phyloP scores from a whole-genome alignment of 2,113 vertebrate species.

The Onychostruthus taczanowskii region DNA sequence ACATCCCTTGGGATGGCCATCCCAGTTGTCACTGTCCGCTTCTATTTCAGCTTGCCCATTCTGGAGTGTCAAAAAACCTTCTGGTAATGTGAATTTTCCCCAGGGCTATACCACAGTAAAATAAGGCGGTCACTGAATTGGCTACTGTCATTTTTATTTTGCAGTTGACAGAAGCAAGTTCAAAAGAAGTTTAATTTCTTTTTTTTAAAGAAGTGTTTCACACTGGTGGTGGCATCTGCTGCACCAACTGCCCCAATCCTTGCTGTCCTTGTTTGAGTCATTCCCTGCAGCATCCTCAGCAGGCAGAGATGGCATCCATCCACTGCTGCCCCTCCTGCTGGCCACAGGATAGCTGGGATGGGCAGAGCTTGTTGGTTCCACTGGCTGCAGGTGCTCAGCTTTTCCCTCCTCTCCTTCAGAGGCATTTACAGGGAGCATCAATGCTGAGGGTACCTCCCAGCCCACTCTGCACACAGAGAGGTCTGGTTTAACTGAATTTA shows the following conservation, averaged over 20 bases:
- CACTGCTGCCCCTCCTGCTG: background rate
- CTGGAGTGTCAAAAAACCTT: background rate
- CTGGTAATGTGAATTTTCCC: background rate
- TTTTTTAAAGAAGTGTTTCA: background rate
- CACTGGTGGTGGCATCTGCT: background rate
- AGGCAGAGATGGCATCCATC: background rate
- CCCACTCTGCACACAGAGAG: background rate
- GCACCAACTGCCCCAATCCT: accelerated
- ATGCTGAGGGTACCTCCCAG: background rate
- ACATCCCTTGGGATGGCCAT: background rate
- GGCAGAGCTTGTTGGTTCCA: accelerated
- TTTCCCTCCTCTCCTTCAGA: background rate
- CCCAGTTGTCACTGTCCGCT: background rate
- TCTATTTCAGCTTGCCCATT: background rate
- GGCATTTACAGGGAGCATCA: background rate
- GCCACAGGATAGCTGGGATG: background rate
- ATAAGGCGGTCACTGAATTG: background rate
- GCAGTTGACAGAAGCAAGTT: background rate
- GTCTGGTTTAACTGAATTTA: background rate
- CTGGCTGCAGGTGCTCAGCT: background rate
- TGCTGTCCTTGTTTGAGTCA: accelerated
- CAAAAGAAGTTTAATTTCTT: background rate
- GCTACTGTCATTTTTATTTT: background rate
- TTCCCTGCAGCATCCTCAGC: background rate
- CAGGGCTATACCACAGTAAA: background rate